Conservation (phyloP, 37 sponge, comb jelly and placozoan genomes). For the Aplysina aerophoba region DNA sequence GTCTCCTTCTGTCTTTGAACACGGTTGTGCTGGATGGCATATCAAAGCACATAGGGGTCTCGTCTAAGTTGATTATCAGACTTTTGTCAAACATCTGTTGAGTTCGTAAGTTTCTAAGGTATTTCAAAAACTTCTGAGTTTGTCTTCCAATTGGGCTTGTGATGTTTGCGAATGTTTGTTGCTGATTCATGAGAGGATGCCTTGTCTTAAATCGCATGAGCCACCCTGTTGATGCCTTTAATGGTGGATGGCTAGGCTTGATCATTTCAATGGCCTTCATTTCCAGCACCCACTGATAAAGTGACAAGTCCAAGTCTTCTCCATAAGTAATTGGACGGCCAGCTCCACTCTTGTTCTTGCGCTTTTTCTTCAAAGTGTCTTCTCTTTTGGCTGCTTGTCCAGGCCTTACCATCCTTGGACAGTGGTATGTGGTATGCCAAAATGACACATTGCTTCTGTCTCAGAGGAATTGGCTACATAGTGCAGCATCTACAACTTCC, state of each 20-base stretch:
- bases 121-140: conserved; percentile 2
- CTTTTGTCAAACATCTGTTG: neutral
- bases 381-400: neutral
- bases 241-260: neutral
- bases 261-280: conserved; percentile 16
- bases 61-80: conserved; percentile 21
- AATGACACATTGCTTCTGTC: neutral
- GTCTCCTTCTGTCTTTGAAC: conserved; percentile 18
- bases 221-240: conserved; percentile 50
- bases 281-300: no score
- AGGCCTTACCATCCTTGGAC: neutral
- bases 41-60: conserved; percentile 29
- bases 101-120: neutral
- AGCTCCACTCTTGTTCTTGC: conserved; percentile 2
- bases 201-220: conserved; percentile 33
- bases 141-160: conserved; percentile 31
- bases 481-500: neutral
- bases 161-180: conserved; percentile 23
- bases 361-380: neutral
- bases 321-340: conserved; percentile 17
- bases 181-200: conserved; percentile 15
- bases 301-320: no score
- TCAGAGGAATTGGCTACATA: conserved; percentile 10
- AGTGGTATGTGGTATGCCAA: neutral
- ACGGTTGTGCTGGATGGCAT: neutral